Base-by-base conservation (phyloP, 2,888 invertebrate species). In the Drosophila paramelanica region DNA sequence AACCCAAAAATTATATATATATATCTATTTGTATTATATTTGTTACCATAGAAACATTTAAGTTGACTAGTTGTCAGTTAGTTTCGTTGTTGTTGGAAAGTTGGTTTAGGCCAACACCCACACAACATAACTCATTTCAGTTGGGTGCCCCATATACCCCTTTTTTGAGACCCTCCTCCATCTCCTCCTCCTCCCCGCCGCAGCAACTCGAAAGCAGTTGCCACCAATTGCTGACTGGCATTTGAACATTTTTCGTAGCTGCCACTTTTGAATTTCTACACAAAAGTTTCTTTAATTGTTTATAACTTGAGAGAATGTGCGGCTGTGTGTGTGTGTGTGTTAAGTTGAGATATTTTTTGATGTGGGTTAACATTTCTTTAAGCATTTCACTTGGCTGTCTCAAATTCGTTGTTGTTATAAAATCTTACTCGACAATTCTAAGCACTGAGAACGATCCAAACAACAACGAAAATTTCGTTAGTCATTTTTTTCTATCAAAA, bases 361-460 rank as follows among this genome's bases (percentile, higher is more conserved):
- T 82, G 88, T 87, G 87, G 87, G 87, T 81, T 81, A 87, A 78
- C 68, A 70, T 71, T 74, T 72, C 72, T 77, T 78, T 80, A 69
- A 81, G 67, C 82, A 82, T 72, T 81, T 78, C 78, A 71, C 64
- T 70, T 67, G 74, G 69, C 57, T 45, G 59, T 56, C 69, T 70
- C 68, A 39, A 17, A 57, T 65, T 50, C 49, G 62, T 77, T 80
- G 59, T 70, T 78, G 64, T 66, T 80, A 62, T 77, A 53, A 67
- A 69, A 65, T 68, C 60, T 58, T 64, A 67, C 64, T 74, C 73
- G 60, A 67, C 71, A 81, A 78, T 78, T 78, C 78, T 77, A 77
- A 78, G 67, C 53, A 61, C 79, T 51, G 59, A 68, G 62, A 60
- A 41, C 33, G 50, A 2, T 3, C 2, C 23, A 23, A 57, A 20